These are phyloP conservation scores for Gisinianus flammeolus DNA, from an alignment of 2,888 invertebrate species.

Conservation along the genomic window DNA sequence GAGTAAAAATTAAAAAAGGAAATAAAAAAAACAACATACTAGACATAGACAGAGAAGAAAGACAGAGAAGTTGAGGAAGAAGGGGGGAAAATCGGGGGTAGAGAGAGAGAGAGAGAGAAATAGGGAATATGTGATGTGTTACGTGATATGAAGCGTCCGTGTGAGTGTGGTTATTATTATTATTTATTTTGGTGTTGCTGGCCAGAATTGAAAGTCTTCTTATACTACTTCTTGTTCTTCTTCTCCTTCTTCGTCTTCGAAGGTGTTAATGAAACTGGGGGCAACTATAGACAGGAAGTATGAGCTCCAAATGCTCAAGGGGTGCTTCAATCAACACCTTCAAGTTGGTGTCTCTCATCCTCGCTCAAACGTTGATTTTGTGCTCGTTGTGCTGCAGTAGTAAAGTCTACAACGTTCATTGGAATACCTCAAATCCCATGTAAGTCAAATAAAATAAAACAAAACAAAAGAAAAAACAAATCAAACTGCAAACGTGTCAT, in stretches of 20 bases:
- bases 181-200: not conserved
- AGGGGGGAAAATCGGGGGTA: too few species aligned
- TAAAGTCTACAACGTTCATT: constrained; percentile 58
- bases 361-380: constrained; percentile 56
- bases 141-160: constrained; percentile 34
- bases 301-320: constrained; percentile 45
- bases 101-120: constrained; percentile 11
- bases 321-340: constrained; percentile 46
- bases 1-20: not conserved
- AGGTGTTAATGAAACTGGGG: constrained; percentile 39
- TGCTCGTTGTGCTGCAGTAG: constrained; percentile 58
- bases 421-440: constrained; percentile 59
- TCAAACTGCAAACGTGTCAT: too few species aligned
- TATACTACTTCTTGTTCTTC: not conserved
- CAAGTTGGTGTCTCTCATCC: constrained; percentile 54
- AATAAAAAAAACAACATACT: not conserved
- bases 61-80: too few species aligned
- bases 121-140: constrained; percentile 26
- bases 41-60: not conserved
- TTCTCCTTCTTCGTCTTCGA: not conserved
- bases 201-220: not conserved
- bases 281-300: constrained; percentile 42
- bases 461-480: too few species aligned
- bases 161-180: constrained; percentile 20
- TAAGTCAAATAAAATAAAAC: constrained; percentile 49